A percentile compares a stretch with the other conserved stretches of the same genome.
phyloP scores from a whole-genome alignment of 2,113 vertebrate species.

The Heloderma charlesbogerti region DNA sequence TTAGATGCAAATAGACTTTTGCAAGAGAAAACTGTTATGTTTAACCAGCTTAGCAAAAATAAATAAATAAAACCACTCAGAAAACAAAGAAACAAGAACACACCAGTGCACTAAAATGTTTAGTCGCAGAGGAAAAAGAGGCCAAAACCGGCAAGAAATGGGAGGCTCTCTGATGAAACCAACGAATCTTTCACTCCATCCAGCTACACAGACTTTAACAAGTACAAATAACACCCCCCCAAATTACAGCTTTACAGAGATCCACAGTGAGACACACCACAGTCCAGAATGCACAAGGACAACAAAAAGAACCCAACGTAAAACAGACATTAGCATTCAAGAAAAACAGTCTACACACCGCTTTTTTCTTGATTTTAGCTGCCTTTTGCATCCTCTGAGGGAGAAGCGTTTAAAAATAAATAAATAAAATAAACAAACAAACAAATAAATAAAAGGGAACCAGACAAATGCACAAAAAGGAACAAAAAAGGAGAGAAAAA shows the following conservation, averaged over 20 bases:
- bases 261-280: constrained; percentile 34
- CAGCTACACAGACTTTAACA: background rate
- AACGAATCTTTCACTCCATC: constrained; percentile 33
- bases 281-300: constrained; percentile 49
- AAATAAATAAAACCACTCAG: background rate
- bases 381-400: constrained; percentile 99
- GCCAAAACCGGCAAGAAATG: background rate
- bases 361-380: constrained; percentile 99
- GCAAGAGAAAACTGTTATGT: background rate
- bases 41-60: background rate
- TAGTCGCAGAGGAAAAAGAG: constrained; percentile 28
- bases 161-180: background rate
- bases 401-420: constrained; percentile 81
- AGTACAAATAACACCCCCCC: constrained; percentile 14
- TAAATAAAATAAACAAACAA: constrained; percentile 79
- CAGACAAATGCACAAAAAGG: constrained; percentile 70
- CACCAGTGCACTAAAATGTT: background rate
- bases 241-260: constrained; percentile 18
- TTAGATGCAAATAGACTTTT: background rate
- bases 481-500: constrained; percentile 37
- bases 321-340: constrained; percentile 54
- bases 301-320: constrained; percentile 33
- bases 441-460: constrained; percentile 68
- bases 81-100: background rate
- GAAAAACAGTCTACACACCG: constrained; percentile 91